Percentiles rank a stretch among this genome's conserved stretches.
Conservation (phyloP, 2,113 vertebrate genomes). For the Hucho hucho region DNA sequence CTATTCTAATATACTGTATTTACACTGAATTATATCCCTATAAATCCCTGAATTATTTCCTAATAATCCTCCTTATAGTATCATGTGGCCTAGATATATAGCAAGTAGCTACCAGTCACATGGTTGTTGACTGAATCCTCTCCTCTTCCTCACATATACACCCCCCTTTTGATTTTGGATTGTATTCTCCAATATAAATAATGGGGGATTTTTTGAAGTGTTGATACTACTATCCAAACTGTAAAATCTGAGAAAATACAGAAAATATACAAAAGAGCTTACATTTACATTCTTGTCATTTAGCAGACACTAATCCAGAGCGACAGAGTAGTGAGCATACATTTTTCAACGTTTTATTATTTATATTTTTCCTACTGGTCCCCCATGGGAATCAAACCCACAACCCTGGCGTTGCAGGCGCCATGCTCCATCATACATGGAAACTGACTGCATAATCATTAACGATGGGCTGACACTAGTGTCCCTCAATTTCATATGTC, state of each 20-base stretch:
- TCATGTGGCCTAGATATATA: slow-evolving; percentile 55
- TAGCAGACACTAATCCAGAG: no score
- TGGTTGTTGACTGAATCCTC: neutral
- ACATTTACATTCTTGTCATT: neutral
- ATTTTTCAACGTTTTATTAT: no score
- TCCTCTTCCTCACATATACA: no score
- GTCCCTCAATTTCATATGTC: neutral
- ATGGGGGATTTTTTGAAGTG: neutral
- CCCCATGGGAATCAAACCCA: no score
- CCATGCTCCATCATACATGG: neutral
- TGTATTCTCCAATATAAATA: neutral
- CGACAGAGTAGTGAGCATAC: no score
- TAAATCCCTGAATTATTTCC: slow-evolving; percentile 65
- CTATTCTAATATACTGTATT: slow-evolving; percentile 62
- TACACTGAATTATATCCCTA: slow-evolving; percentile 63
- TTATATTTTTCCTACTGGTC: no score
- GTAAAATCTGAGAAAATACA: neutral
- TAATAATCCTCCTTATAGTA: slow-evolving; percentile 67
- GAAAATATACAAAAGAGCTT: neutral
- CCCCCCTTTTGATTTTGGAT: no score
- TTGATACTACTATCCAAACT: neutral
- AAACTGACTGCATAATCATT: neutral
- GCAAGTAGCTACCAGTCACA: slow-evolving; percentile 1
- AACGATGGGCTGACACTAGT: no score
- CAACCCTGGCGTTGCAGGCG: no score